A percentile compares a stretch with the other conserved stretches of the same genome.
Evolutionary conservation across 2,797 vertebrate genomes (phyloP).

Genomic region (Oryzias sinensis): DNA sequence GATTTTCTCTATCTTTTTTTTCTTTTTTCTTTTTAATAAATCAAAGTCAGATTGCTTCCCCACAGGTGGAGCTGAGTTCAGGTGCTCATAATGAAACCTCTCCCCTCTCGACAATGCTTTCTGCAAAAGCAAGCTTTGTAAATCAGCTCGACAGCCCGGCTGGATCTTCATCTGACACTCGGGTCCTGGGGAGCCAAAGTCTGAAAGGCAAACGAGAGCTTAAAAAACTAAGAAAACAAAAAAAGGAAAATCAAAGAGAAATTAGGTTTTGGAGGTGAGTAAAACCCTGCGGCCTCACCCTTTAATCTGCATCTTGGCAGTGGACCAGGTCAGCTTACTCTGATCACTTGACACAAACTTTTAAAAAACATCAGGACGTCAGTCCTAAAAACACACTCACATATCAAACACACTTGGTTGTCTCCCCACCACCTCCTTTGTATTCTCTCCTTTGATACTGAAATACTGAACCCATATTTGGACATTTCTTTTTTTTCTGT

Average conservation of each 20-base stretch:
- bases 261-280: constrained; percentile 77
- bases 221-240: constrained; percentile 43
- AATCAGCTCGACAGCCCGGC: constrained; percentile 62
- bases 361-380: constrained; percentile 82
- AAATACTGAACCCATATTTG: constrained; percentile 81
- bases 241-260: constrained; percentile 56
- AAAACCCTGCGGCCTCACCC: constrained; percentile 68
- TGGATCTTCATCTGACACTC: constrained; percentile 63
- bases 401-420: constrained; percentile 79
- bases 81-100: constrained; percentile 66
- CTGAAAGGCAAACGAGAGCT: constrained; percentile 63
- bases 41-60: constrained; percentile 67
- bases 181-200: constrained; percentile 73
- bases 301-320: constrained; percentile 79
- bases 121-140: constrained; percentile 66
- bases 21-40: constrained; percentile 53
- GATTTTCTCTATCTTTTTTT: constrained; percentile 36
- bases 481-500: constrained; percentile 67
- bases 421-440: constrained; percentile 75
- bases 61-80: constrained; percentile 66
- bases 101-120: constrained; percentile 59
- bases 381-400: constrained; percentile 82
- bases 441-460: constrained; percentile 76
- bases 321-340: constrained; percentile 80
- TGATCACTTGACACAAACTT: constrained; percentile 79